Base-by-base conservation (phyloP, 2,888 invertebrate species). In the Pammene aurita region DNA sequence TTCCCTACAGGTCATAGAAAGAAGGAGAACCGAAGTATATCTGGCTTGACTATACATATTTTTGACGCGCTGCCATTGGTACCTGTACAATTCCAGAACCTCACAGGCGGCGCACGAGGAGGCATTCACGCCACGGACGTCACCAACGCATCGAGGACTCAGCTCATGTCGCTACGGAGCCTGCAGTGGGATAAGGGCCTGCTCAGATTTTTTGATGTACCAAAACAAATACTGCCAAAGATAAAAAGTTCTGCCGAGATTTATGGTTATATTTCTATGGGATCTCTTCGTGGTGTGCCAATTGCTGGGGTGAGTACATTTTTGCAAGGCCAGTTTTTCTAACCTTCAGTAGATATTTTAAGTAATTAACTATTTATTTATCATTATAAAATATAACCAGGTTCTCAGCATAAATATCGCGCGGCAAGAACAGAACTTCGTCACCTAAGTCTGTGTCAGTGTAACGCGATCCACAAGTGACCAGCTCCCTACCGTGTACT, bases 61-160 rank as follows among this genome's bases (percentile, higher is more conserved):
- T 38, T 38, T 5, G 38, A 38, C 38, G 38, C 26, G 5, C 18
- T 54, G 34, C 14, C 16, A 26, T 38, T 48, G 5, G 16, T 13
- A 13, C 2, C 7, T 38, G 18, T 14, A 41, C 55, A 6, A 56
- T 82, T 85, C 41, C 75, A 94, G 94, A 94, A 94, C 75, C 85
- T 94, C 41, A 94, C 94, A n/a, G 95, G 94, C 6, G 94, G 94
- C 9, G 81, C 79, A 55, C 84, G 87, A 56, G 93, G 92, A 58
- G 93, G 93, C 55, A 88, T 96, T 7, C 98, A 99, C 84, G 90
- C 96, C 0, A 99, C 99, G 0, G 99, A 99, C 88, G 98, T 99
- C 0, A 98, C 98, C 42, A 99, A 99, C 88, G 99, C 99, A 11
- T 98, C 98, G 41, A 94, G 99, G 73, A 99, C 99, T 7, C 96